Base-by-base conservation (phyloP, 2,113 vertebrate species). In the Hiodon tergisus region DNA sequence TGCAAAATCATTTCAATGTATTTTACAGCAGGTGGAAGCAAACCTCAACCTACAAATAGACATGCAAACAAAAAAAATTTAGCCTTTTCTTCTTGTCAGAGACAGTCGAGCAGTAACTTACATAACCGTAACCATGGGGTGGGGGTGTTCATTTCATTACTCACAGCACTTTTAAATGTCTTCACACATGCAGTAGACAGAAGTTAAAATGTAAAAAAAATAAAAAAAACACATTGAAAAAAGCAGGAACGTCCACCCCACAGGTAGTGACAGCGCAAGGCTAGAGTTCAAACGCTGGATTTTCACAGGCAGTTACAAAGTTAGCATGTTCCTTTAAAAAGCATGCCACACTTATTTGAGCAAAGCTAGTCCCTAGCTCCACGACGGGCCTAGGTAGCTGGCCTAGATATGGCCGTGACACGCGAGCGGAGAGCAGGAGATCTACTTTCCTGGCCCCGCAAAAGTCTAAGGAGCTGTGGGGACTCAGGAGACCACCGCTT, bases 401-500 rank as follows among this genome's bases (percentile, higher is more conserved):
- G 75, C 81, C 84, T 72, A 85, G 78, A 79, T 84, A 80, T 60
- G 70, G 59, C 13, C 58, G 17, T 51, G 4, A 5, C 10, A 16
- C 9, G 73, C 58, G 2, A 9, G 69, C 55, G 76, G 71, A 71
- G 16, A 78, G 70, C 17, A 2, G 11, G 54, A 72, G 69, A 72
- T 81, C 76, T 11, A 80, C 80, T 78, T 81, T 82, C 73, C 80
- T 77, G 81, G 76, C 77, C 80, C 59, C 59, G 57, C 57, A 16
- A 61, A 66, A 74, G 82, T 80, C 83, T 68, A 16, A 82, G 81
- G 84, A 81, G 71, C 61, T 77, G 63, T 13, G 53, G 63, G 51
- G 73, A 71, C 81, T 76, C 84, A 52, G 70, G 74, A 68, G 48
- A 85, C 76, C 46, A 78, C 81, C 82, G 77, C 86, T 83, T 85